Evolutionary conservation across 2,888 invertebrate species (phyloP).

Genomic region (Agonum fuliginosum): DNA sequence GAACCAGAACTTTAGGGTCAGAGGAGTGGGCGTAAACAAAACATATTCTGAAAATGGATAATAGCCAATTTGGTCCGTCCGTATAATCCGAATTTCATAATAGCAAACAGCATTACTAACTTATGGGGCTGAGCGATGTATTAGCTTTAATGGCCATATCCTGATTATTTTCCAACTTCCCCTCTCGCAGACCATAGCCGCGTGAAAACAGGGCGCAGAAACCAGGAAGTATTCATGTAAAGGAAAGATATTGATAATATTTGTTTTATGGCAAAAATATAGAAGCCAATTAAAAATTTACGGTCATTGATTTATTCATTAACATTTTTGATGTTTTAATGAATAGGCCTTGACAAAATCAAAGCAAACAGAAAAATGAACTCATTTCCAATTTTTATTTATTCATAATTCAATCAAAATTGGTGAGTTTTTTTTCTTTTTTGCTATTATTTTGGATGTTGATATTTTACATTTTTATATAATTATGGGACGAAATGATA

Average conservation of each 20-base stretch:
- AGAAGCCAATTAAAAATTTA: conserved; percentile 31
- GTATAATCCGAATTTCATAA: conserved; percentile 54
- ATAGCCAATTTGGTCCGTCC: conserved; percentile 54
- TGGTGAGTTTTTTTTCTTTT: not conserved
- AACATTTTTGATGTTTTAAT: conserved; percentile 20
- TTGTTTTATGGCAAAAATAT: not conserved
- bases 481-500: too few species aligned
- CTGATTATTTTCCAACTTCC: conserved; percentile 58
- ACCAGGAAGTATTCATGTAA: too few species aligned
- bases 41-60: conserved; percentile 47
- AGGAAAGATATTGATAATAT: not conserved
- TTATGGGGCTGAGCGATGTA: conserved; percentile 57
- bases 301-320: conserved; percentile 30
- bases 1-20: not conserved
- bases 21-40: conserved; percentile 18
- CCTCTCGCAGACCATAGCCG: conserved; percentile 20
- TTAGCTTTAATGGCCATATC: conserved; percentile 63
- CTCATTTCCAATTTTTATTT: conserved; percentile 11
- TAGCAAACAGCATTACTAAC: conserved; percentile 48
- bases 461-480: too few species aligned
- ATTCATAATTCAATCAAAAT: not conserved
- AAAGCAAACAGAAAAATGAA: conserved; percentile 23
- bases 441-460: too few species aligned
- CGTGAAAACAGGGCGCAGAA: not conserved
- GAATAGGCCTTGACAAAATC: not conserved